Base-by-base conservation (phyloP, 2,113 vertebrate species). In the Poicephalus gulielmi region DNA sequence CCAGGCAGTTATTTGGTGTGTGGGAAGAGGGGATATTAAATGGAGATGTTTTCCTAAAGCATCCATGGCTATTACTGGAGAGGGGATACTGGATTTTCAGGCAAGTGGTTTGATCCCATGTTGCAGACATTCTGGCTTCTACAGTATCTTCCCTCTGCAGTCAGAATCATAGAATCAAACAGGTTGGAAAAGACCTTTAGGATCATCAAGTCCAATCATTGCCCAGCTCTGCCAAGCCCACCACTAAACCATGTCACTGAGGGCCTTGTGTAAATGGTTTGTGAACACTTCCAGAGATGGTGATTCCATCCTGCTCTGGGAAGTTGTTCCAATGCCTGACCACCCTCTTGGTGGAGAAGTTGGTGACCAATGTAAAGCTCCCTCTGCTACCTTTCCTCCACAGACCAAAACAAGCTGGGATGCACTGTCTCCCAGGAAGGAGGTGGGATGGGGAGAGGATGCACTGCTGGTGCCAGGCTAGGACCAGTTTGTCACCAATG, bases 81-180 rank as follows among this genome's bases (percentile, higher is more conserved):
- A 83, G 5, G 4, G 3, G 1, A 3, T 43, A 20, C 19, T 0
- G 0, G 10, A 18, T 53, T 83, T 91, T 68, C 1, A 2, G 44
- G 8, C 9, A 20, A 70, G 11, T 35, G 37, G 8, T 53, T 62
- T 46, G 11, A 52, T 73, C 18, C 63, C 43, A 2, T 2, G 0
- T 55, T 81, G 70, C 7, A 47, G 78, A 14, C 55, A 35, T 24
- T 80, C 59, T 85, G 18, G 18, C 33, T 80, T 83, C 55, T 82
- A 35, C 70, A 55, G 43, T 19, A 20, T 53, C 33, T 69, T 78
- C 7, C 25, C 14, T 68, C 55, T 60, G 39, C 47, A 37, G 35
- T 35, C 57, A 59, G 57, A 59, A n/a, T 35, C 57, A 35, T 19
- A 59, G 57, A 23, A 35, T 35, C 57, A 35, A 10, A 23, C 9